Evolutionary conservation across 2,888 invertebrate species (phyloP), one percentile per base, ranked within the genome.

Genomic region (Rhagophthalmus giganteus): DNA sequence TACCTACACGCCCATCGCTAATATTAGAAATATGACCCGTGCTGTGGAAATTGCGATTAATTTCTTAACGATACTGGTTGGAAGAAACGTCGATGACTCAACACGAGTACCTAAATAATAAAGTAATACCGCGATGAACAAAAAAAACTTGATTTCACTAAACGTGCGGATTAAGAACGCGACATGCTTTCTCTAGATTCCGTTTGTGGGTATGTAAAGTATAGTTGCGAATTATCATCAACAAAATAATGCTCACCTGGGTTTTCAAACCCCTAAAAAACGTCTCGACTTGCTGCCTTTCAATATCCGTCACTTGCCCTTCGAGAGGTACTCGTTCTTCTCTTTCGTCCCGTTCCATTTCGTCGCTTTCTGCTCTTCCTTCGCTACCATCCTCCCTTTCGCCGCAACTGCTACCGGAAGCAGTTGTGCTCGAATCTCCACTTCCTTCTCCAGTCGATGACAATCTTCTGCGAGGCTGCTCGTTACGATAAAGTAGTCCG

Each of bases 191-290:
- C n/a, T n/a, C n/a, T n/a, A n/a, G n/a, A n/a, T n/a, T n/a, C n/a
- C n/a, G n/a, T n/a, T n/a, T n/a, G n/a, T n/a, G n/a, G n/a, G n/a
- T n/a, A n/a, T n/a, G n/a, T n/a, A n/a, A n/a, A n/a, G n/a, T n/a
- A n/a, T n/a, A n/a, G n/a, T n/a, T n/a, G n/a, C n/a, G n/a, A n/a
- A n/a, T n/a, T n/a, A n/a, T n/a, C n/a, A n/a, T n/a, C n/a, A n/a
- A n/a, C n/a, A n/a, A 1, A 34, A 1, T 57, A 59, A 62, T 63
- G n/a, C n/a, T n/a, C n/a, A 81, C 84, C 72, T 87, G 85, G 0
- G 90, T 88, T 69, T 88, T 88, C 53, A 89, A 79, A 39, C 89
- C 88, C 52, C 84, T 81, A 65, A 87, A 87, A 70, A 86, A 87
- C 42, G 84, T 81, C 70, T 88, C 87, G 48, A 88, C 81, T 70